Evolutionary conservation across 2,888 invertebrate species (phyloP), one percentile per base, ranked within the genome.

Genomic region (Drosophila niveifrons): DNA sequence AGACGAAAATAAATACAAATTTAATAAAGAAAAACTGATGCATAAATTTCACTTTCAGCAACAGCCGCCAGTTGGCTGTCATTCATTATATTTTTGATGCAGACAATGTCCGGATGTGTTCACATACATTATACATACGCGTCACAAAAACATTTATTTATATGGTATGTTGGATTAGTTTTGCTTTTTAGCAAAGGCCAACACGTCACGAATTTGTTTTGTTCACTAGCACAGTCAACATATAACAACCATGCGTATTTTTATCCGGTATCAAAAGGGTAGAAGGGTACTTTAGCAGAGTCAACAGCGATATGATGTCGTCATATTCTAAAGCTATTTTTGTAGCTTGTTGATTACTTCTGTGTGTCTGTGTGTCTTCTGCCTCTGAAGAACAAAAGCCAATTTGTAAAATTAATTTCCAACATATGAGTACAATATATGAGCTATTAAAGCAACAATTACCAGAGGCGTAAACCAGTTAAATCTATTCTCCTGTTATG

Each of bases 1-100:
- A 67, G 75, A 68, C 64, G n/a, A 57, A 69, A 68, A 55, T 41
- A 61, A 70, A 56, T 59, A 68, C 18, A 63, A 43, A 41, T 39
- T 52, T 18, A 18, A 41, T 17, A 53, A 57, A 66, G 51, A 13
- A 59, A 51, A 63, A 59, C 64, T 62, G 23, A 23, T 56, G 55
- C 71, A 80, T 69, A 82, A 74, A 86, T 73, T 74, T 80, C 53
- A 63, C 67, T 61, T 63, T 67, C 51, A 55, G 63, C 61, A 48
- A 56, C 47, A 61, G 23, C 34, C n/a, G 51, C 57, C 78, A 73
- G 56, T 52, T 72, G 80, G 10, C 44, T 31, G 41, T 55, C 62
- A 78, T 81, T 81, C 79, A 78, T 78, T 81, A 53, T 47, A 36
- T 46, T 46, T 46, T 47, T 13, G 15, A 47, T 28, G 10, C 50